Percentiles rank a stretch among this genome's conserved stretches.
Evolutionary conservation across 2,888 invertebrate genomes (phyloP).

Genomic region (Leuctra nigra): DNA sequence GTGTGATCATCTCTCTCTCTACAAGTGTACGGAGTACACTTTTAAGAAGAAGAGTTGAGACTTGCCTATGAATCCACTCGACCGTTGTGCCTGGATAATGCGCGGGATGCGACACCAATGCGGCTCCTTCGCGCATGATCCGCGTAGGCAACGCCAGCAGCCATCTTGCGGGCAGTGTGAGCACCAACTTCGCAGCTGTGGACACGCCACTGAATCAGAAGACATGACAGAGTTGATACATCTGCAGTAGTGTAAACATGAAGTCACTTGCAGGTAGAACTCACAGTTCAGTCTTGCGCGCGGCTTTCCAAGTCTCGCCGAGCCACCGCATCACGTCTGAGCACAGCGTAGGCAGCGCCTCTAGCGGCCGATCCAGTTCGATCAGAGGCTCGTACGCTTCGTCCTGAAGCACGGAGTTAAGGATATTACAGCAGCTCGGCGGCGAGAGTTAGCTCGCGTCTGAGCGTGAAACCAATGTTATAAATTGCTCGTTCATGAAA

Average conservation of each 20-base stretch:
- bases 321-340: conserved; percentile 45
- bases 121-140: conserved; percentile 12
- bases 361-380: conserved; percentile 12
- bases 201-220: neutral
- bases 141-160: conserved; percentile 50
- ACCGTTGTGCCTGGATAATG: conserved; percentile 10
- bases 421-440: no score
- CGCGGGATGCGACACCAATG: neutral
- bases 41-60: no score
- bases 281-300: no score
- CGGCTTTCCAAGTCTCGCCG: conserved; percentile 73
- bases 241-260: neutral
- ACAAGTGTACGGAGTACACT: no score
- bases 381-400: conserved; percentile 59
- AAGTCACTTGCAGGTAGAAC: conserved; percentile 35
- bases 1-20: no score
- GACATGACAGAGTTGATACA: no score
- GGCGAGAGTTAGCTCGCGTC: no score
- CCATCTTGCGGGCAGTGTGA: conserved; percentile 52
- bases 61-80: neutral
- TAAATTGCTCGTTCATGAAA: no score
- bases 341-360: conserved; percentile 11
- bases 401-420: no score
- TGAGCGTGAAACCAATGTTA: no score
- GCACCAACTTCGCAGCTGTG: conserved; percentile 47